A percentile compares a stretch with the other conserved stretches of the same genome.
phyloP scores from a whole-genome alignment of 2,888 invertebrate species.

The Noctua janthina region DNA sequence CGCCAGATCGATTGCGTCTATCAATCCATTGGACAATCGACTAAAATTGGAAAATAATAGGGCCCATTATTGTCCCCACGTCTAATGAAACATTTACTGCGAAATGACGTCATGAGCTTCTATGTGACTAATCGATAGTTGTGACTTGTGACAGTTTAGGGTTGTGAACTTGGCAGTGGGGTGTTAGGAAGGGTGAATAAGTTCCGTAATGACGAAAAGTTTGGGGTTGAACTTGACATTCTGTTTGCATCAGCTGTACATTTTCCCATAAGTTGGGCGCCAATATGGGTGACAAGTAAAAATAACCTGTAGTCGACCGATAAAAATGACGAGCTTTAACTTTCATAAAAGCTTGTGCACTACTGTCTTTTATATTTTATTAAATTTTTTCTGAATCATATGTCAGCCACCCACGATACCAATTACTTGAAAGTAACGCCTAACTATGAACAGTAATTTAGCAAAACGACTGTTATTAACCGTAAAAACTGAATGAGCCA shows the following conservation, averaged over 20 bases:
- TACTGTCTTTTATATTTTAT: neutral
- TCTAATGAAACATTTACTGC: constrained; percentile 81
- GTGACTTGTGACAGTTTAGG: constrained; percentile 61
- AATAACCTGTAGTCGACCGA: neutral
- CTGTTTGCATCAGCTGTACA: constrained; percentile 24
- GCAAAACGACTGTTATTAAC: constrained; percentile 19
- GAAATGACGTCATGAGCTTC: constrained; percentile 77
- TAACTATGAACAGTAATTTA: constrained; percentile 30
- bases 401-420: neutral
- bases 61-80: constrained; percentile 73
- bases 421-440: constrained; percentile 28
- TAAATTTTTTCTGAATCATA: neutral
- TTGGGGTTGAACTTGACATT: constrained; percentile 35
- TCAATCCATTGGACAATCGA: constrained; percentile 73
- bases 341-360: neutral
- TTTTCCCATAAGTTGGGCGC: neutral
- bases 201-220: constrained; percentile 20
- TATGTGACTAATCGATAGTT: constrained; percentile 76
- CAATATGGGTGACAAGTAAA: neutral
- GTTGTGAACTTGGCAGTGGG: constrained; percentile 75
- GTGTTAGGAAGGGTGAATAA: constrained; percentile 31
- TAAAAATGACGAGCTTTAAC: neutral
- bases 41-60: constrained; percentile 84
- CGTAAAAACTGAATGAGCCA: constrained; percentile 42
- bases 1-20: constrained; percentile 72